Evolutionary conservation across 1,140 invertebrate species (phyloP).

Genomic region (Trypoxylus dichotomus): DNA sequence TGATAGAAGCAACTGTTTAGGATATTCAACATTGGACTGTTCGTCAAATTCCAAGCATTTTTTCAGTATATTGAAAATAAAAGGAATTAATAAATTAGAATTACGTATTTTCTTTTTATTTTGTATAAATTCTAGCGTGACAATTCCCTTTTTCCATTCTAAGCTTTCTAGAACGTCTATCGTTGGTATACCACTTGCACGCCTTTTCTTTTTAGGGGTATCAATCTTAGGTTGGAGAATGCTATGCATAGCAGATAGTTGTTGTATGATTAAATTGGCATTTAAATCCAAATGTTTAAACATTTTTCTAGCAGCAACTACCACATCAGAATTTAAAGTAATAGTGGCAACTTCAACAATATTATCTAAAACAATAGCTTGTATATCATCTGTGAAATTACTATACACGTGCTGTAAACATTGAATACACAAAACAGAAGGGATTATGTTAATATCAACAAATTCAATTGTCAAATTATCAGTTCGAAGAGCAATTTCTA

Average conservation of each 20-base stretch:
- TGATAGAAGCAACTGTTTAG: conserved; percentile 83
- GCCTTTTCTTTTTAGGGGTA: conserved; percentile 47
- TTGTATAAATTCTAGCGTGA: conserved; percentile 83
- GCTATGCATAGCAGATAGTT: conserved; percentile 63
- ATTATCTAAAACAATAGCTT: conserved; percentile 49
- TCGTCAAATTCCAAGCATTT: conserved; percentile 79
- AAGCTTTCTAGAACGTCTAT: conserved; percentile 62
- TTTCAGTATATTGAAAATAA: conserved; percentile 81
- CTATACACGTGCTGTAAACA: conserved; percentile 46
- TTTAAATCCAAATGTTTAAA: conserved; percentile 73
- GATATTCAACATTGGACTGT: conserved; percentile 83
- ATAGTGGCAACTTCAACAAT: conserved; percentile 50
- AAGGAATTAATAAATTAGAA: conserved; percentile 65
- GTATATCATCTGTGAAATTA: conserved; percentile 45
- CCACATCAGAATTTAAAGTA: conserved; percentile 53
- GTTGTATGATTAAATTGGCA: conserved; percentile 62
- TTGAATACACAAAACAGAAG: background rate
- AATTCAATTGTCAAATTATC: background rate
- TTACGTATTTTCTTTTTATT: conserved; percentile 75
- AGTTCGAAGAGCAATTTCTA: background rate
- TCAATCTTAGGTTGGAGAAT: conserved; percentile 45
- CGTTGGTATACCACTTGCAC: conserved; percentile 55
- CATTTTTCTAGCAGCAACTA: conserved; percentile 62
- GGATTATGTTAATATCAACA: background rate
- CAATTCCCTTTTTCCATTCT: conserved; percentile 77